Base-by-base conservation (phyloP, 1,140 invertebrate genomes). In the Zaprionus gabonicus region DNA sequence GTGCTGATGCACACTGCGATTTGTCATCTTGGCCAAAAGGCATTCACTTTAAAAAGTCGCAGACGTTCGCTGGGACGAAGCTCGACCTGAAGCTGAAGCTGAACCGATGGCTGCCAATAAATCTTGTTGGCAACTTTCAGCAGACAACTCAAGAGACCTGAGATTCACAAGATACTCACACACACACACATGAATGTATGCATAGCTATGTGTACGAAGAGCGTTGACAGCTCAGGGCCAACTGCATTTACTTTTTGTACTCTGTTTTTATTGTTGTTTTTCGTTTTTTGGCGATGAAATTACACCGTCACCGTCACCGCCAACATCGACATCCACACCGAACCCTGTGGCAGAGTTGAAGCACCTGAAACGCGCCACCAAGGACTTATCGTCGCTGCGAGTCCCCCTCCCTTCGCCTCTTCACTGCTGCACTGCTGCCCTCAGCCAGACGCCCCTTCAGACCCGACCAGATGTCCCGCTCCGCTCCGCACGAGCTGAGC, bases 41-140 rank as follows among this genome's bases (percentile, higher is more conserved):
- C 84, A 84, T 88, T 90, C 84, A 90, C 84, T 88, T 84, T 81
- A 84, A 88, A 84, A 73, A 88, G 69, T 88, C 84, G 67, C 76
- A 65, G 65, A 63, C 66, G 2, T 44, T 44, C n/a, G 41, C 83
- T 82, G 72, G 68, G 84, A 83, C 80, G 77, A 75, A 17, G 46
- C 46, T 4, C 20, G 20, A 20, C 0, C 20, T 20, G 20, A 51
- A 4, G 20, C 31, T 34, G 9, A 3, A 34, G 31, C 31, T 17
- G n/a, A 46, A 25, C 17, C 20, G 46, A 25, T 78, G 84, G 57
- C 77, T 84, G 85, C 78, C 84, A 90, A 88, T 88, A 90, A 88
- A 88, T 88, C 78, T 84, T 71, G 74, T 71, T 78, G 84, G 78
- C 70, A 87, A 87, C 85, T 90, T 88, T 90, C 85, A 87, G 66